Evolutionary conservation across 2,113 vertebrate genomes (phyloP).

Genomic region (Microtus ochrogaster): DNA sequence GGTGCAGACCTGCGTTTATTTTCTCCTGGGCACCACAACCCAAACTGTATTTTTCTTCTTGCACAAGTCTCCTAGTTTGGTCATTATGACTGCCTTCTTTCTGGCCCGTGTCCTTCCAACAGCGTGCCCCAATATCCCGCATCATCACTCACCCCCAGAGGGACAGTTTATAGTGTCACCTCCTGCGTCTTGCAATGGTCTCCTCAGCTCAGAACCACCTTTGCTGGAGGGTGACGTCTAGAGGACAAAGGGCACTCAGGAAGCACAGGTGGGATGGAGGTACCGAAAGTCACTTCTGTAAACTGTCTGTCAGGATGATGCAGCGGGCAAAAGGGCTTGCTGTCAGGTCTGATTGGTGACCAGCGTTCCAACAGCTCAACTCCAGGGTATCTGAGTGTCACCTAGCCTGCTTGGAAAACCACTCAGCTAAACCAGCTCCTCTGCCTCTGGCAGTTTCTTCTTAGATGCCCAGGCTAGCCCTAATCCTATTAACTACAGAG

Average conservation of each 20-base stretch:
- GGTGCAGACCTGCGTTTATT: neutral
- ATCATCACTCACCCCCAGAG: neutral
- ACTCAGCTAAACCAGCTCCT: neutral
- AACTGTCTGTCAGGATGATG: no score
- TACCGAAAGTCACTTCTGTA: neutral
- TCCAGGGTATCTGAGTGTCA: neutral
- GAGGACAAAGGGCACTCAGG: neutral
- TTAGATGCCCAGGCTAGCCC: neutral
- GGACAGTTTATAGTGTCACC: no score
- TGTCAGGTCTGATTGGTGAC: neutral
- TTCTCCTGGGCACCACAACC: neutral
- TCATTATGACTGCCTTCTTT: neutral
- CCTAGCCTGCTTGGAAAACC: neutral
- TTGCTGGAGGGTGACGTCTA: neutral
- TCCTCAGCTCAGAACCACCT: neutral
- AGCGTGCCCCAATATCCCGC: neutral
- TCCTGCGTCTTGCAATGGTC: neutral
- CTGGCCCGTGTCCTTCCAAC: neutral
- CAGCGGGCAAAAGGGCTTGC: no score
- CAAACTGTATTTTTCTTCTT: no score
- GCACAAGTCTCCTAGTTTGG: neutral
- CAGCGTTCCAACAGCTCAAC: no score
- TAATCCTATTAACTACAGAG: neutral
- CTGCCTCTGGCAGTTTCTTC: neutral
- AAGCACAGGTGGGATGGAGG: accelerated